Percentiles rank a stretch among this genome's conserved stretches.
Conservation (phyloP, 2,888 invertebrate species). For the Dryobotodes eremita region DNA sequence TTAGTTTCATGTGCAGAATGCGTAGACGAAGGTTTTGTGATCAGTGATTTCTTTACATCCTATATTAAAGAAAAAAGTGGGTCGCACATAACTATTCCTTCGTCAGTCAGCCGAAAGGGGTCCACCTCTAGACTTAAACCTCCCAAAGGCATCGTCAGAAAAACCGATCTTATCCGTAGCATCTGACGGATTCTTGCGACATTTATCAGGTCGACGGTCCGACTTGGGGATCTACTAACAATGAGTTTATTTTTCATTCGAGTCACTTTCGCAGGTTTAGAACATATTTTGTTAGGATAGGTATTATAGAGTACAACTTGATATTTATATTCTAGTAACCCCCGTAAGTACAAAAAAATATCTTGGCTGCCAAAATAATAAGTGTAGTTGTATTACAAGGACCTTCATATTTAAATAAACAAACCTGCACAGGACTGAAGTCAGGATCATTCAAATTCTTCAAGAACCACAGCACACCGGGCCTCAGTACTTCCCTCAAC, state of each 20-base stretch:
- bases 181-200: background rate
- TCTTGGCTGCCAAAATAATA: background rate
- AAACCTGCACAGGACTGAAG: conserved; percentile 97
- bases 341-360: background rate
- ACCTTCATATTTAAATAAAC: background rate
- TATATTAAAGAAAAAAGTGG: no score
- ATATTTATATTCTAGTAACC: background rate
- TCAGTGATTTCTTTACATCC: no score
- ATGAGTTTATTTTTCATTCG: no score
- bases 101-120: background rate
- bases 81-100: background rate
- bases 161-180: background rate
- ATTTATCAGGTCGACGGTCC: no score
- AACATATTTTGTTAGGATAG: background rate
- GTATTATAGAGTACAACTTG: background rate
- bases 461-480: conserved; percentile 99
- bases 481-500: conserved; percentile 97
- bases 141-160: background rate
- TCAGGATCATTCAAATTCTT: conserved; percentile 99
- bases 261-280: no score
- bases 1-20: no score
- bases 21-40: no score
- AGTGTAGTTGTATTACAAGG: background rate
- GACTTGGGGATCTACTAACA: no score
- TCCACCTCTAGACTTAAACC: background rate